Evolutionary conservation across 2,888 invertebrate genomes (phyloP).

Genomic region (Gryllus longicercus): DNA sequence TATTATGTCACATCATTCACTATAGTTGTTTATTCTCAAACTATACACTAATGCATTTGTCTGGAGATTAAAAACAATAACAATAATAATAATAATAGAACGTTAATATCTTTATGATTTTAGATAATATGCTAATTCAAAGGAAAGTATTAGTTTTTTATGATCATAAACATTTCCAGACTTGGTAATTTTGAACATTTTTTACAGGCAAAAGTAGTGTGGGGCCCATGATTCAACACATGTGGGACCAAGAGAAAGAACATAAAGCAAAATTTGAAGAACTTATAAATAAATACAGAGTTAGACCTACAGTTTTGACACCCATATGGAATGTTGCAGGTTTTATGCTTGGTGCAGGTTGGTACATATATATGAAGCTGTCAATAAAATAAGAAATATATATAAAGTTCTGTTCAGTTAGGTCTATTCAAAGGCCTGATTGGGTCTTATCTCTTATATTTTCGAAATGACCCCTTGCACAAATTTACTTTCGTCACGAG

Average conservation of each 20-base stretch:
- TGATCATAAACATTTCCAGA: too few relatives aligned
- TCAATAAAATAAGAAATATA: conserved; percentile 18
- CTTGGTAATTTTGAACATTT: not conserved
- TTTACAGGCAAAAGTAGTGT: conserved; percentile 60
- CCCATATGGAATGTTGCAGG: conserved; percentile 96
- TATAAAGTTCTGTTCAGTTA: conserved; percentile 27
- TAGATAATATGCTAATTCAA: too few relatives aligned
- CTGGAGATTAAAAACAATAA: too few relatives aligned
- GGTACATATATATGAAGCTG: conserved; percentile 23
- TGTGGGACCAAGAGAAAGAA: conserved; percentile 97
- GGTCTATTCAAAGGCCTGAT: too few relatives aligned
- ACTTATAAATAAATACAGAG: conserved; percentile 81
- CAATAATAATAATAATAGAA: not conserved
- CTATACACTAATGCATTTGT: too few relatives aligned
- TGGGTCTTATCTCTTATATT: too few relatives aligned
- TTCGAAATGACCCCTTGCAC: too few relatives aligned
- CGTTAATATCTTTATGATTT: too few relatives aligned
- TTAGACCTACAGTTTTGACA: conserved; percentile 82
- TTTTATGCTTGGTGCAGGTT: conserved; percentile 80
- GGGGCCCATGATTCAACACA: conserved; percentile 82
- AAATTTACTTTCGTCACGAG: too few relatives aligned
- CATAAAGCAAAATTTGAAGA: conserved; percentile 89
- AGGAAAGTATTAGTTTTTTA: too few relatives aligned
- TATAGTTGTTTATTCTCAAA: too few relatives aligned
- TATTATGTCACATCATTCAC: too few relatives aligned